Evolutionary conservation across 2,888 invertebrate species (phyloP).

Genomic region (Platycheirus albimanus): DNA sequence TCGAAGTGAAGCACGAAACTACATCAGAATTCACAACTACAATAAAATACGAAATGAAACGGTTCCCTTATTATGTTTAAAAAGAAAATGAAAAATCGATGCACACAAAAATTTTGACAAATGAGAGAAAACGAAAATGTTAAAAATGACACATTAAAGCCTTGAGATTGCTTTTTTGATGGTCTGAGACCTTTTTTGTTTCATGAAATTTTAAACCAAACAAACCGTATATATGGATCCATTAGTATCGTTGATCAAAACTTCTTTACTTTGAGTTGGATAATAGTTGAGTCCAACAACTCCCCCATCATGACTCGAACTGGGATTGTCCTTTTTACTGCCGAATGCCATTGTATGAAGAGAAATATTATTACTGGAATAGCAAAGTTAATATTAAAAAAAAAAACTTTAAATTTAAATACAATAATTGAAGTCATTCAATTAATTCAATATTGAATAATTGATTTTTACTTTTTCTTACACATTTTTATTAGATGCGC

Average conservation of each 20-base stretch:
- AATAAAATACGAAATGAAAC: no score
- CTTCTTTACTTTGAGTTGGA: slow-evolving; percentile 90
- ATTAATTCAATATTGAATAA: background rate
- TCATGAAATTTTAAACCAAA: slow-evolving; percentile 31
- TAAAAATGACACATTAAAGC: background rate
- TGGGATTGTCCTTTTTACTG: slow-evolving; percentile 90
- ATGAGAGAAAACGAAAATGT: background rate
- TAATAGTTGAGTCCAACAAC: slow-evolving; percentile 95
- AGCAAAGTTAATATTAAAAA: slow-evolving; percentile 39
- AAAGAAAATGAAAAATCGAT: no score
- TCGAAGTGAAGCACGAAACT: no score
- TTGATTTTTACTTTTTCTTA: background rate
- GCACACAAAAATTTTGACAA: no score
- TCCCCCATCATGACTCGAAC: slow-evolving; percentile 93
- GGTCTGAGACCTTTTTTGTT: slow-evolving; percentile 12
- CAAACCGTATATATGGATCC: slow-evolving; percentile 83
- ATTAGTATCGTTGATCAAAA: slow-evolving; percentile 90
- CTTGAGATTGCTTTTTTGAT: background rate
- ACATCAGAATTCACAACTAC: no score
- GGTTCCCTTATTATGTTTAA: no score
- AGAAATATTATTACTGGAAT: slow-evolving; percentile 89
- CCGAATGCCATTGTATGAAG: slow-evolving; percentile 92
- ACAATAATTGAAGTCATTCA: slow-evolving; percentile 26
- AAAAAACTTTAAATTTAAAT: slow-evolving; percentile 21
- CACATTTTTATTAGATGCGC: background rate